A percentile compares a stretch with the other conserved stretches of the same genome.
Evolutionary conservation across 1,140 invertebrate species (phyloP).

Genomic region (Sycobia sp.): DNA sequence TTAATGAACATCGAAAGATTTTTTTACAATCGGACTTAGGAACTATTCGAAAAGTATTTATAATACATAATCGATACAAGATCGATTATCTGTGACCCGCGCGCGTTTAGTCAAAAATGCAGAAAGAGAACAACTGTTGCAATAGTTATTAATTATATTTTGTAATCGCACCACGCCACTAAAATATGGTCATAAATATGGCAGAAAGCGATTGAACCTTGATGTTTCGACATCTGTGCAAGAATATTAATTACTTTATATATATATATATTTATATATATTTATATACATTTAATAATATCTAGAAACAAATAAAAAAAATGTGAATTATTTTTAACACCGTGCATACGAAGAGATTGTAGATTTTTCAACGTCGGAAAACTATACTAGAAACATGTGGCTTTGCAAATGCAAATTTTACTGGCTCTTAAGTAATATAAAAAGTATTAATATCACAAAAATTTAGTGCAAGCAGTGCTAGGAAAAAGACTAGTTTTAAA

Average conservation of each 20-base stretch:
- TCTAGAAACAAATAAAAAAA: conserved; percentile 18
- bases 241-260: conserved; percentile 19
- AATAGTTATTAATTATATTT: too few relatives aligned
- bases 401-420: conserved; percentile 39
- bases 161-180: conserved; percentile 25
- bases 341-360: conserved; percentile 26
- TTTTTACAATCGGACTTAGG: conserved; percentile 44
- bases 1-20: conserved; percentile 26
- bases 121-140: conserved; percentile 33
- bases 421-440: conserved; percentile 54
- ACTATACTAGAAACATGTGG: conserved; percentile 40
- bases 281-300: conserved; percentile 3
- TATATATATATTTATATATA: conserved; percentile 6
- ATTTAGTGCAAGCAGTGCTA: conserved; percentile 50
- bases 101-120: conserved; percentile 29
- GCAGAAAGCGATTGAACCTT: conserved; percentile 24
- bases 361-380: conserved; percentile 22
- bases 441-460: conserved; percentile 60
- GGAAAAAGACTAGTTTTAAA: conserved; percentile 51
- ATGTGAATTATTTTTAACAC: conserved; percentile 22
- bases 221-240: conserved; percentile 26
- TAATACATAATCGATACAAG: conserved; percentile 33
- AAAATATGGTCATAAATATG: conserved; percentile 23
- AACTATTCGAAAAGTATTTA: conserved; percentile 49
- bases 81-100: conserved; percentile 33